These are phyloP conservation scores for Drosophila rhopaloa DNA, from an alignment of 1,140 invertebrate species.

Conservation along the genomic window DNA sequence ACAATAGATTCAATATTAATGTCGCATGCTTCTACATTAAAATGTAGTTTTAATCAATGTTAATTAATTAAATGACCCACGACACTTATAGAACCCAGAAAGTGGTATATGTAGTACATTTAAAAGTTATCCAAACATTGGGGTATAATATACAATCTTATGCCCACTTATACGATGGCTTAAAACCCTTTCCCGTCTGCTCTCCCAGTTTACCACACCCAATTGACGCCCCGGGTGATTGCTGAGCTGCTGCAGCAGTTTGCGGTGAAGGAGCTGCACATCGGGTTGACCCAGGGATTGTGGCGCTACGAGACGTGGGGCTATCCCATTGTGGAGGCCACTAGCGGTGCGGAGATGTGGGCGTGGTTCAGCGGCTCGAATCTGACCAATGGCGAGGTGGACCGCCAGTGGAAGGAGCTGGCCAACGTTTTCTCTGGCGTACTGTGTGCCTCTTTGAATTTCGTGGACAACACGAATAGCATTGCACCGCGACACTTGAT, in stretches of 20 bases:
- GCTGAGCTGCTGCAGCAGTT: slow-evolving; percentile 95
- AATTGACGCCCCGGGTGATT: slow-evolving; percentile 95
- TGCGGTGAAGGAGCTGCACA: slow-evolving; percentile 94
- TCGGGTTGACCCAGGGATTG: slow-evolving; percentile 95
- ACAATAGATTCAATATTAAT: too few relatives aligned
- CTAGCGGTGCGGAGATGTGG: slow-evolving; percentile 96
- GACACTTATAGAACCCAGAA: too few relatives aligned
- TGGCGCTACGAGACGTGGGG: slow-evolving; percentile 98
- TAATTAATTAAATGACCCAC: too few relatives aligned
- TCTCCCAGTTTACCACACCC: slow-evolving; percentile 90
- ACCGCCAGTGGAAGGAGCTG: slow-evolving; percentile 94
- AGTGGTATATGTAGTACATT: too few relatives aligned
- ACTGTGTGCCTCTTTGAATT: slow-evolving; percentile 98
- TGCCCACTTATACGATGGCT: too few relatives aligned
- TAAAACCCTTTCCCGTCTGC: not conserved
- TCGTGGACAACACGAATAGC: slow-evolving; percentile 95
- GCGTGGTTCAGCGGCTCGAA: slow-evolving; percentile 91
- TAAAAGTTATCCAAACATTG: too few relatives aligned
- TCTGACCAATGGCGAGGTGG: slow-evolving; percentile 86
- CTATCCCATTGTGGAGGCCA: slow-evolving; percentile 93
- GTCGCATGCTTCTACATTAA: too few relatives aligned
- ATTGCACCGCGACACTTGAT: slow-evolving; percentile 93
- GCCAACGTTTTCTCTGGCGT: slow-evolving; percentile 96
- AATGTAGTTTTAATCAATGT: too few relatives aligned
- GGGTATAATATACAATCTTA: too few relatives aligned